Percentiles rank a stretch among this genome's conserved stretches.
Evolutionary conservation across 2,797 vertebrate genomes (phyloP).

Genomic region (Myripristis jacobus): DNA sequence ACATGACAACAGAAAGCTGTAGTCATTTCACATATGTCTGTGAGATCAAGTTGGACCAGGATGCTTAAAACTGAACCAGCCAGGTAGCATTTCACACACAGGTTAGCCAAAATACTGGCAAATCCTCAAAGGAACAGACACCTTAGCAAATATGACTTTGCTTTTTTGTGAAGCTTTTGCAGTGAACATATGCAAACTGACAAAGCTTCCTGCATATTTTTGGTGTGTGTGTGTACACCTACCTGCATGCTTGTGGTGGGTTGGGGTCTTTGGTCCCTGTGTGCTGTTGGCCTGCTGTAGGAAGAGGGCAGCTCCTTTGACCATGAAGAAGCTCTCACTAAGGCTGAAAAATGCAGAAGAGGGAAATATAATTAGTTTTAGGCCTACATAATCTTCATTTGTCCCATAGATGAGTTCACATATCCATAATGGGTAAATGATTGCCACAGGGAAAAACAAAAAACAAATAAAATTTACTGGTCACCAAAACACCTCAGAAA

Average conservation of each 20-base stretch:
- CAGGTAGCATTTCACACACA: conserved; percentile 18
- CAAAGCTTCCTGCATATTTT: conserved; percentile 22
- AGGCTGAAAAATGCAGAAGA: conserved; percentile 82
- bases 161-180: conserved; percentile 37
- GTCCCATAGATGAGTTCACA: too few species aligned
- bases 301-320: conserved; percentile 98
- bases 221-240: conserved; percentile 67
- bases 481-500: too few species aligned
- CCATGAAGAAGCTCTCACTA: conserved; percentile 99
- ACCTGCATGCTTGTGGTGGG: conserved; percentile 97
- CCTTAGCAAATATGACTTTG: conserved; percentile 19
- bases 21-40: too few species aligned
- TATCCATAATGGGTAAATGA: neutral
- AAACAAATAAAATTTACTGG: too few species aligned
- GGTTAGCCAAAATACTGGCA: conserved; percentile 34
- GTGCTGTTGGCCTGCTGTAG: conserved; percentile 93
- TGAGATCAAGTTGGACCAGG: too few species aligned
- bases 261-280: conserved; percentile 88
- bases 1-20: too few species aligned
- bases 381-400: neutral
- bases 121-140: conserved; percentile 31
- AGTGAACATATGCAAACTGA: conserved; percentile 1
- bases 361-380: neutral
- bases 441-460: neutral
- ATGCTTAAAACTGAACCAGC: too few species aligned